Percentiles rank a stretch among this genome's conserved stretches.
phyloP scores from a whole-genome alignment of 2,113 vertebrate species.

The Poicephalus meyeri region DNA sequence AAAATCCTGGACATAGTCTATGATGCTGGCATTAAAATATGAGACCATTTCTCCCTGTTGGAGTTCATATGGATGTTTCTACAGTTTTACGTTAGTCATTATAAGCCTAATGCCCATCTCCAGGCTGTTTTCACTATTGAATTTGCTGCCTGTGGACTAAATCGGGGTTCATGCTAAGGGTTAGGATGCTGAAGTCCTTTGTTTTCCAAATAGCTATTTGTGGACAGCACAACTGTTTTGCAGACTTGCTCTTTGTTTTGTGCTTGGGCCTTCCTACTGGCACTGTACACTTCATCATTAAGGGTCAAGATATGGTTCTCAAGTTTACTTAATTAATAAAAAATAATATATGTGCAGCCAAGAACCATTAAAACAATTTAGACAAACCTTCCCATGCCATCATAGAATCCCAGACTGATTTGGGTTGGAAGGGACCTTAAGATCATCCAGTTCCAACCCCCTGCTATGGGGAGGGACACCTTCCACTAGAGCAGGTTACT shows the following conservation, averaged over 20 bases:
- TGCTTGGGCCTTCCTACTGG: background rate
- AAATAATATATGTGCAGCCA: background rate
- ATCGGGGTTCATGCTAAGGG: background rate
- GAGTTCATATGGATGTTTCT: background rate
- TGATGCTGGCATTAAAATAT: background rate
- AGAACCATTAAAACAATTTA: background rate
- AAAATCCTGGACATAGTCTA: background rate
- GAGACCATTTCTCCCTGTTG: background rate
- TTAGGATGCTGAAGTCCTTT: background rate
- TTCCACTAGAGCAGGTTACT: background rate
- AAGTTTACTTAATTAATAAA: background rate
- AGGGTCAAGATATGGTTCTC: background rate
- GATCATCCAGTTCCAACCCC: background rate
- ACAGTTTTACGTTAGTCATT: background rate
- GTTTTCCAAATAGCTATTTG: constrained; percentile 3
- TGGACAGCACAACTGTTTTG: background rate
- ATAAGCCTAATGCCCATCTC: background rate
- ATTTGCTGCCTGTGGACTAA: background rate
- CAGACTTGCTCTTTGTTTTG: background rate
- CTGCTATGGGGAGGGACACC: background rate
- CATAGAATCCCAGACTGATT: background rate
- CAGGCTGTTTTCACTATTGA: background rate
- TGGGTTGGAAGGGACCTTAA: background rate
- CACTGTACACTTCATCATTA: background rate
- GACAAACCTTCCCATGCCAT: background rate